Evolutionary conservation across 1,140 invertebrate genomes (phyloP).

Genomic region (Aphidius gifuensis): DNA sequence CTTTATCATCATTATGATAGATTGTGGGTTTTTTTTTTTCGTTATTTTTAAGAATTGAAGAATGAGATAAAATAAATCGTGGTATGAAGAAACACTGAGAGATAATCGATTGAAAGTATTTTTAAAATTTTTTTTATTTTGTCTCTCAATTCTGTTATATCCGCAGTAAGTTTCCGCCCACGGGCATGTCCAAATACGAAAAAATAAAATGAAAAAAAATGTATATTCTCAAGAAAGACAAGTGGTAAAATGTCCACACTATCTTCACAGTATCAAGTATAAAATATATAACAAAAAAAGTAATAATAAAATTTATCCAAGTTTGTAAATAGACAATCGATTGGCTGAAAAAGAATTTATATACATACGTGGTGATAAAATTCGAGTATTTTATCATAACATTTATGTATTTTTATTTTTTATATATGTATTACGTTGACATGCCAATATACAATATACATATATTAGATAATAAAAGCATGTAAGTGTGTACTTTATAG

Average conservation of each 20-base stretch:
- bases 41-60: slow-evolving; percentile 3
- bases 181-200: slow-evolving; percentile 1
- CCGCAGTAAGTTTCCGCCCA: slow-evolving; percentile 15
- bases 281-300: too few relatives aligned
- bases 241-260: slow-evolving; percentile 8
- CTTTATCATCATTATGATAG: not conserved
- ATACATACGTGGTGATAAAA: too few relatives aligned
- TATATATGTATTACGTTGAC: not conserved
- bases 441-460: too few relatives aligned
- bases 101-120: slow-evolving; percentile 27
- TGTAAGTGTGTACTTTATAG: not conserved
- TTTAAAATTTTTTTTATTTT: slow-evolving; percentile 10
- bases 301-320: too few relatives aligned
- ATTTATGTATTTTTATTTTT: not conserved
- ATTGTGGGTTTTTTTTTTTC: not conserved
- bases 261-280: too few relatives aligned
- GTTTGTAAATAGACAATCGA: too few relatives aligned
- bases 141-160: slow-evolving; percentile 7
- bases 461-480: not conserved
- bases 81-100: slow-evolving; percentile 15
- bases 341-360: too few relatives aligned
- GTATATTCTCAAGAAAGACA: slow-evolving; percentile 10
- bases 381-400: too few relatives aligned
- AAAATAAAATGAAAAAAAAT: not conserved
- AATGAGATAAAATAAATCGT: slow-evolving; percentile 23